A percentile compares a stretch with the other conserved stretches of the same genome.
phyloP scores from a whole-genome alignment of 2,797 vertebrate species.

The Carcharodon carcharias region DNA sequence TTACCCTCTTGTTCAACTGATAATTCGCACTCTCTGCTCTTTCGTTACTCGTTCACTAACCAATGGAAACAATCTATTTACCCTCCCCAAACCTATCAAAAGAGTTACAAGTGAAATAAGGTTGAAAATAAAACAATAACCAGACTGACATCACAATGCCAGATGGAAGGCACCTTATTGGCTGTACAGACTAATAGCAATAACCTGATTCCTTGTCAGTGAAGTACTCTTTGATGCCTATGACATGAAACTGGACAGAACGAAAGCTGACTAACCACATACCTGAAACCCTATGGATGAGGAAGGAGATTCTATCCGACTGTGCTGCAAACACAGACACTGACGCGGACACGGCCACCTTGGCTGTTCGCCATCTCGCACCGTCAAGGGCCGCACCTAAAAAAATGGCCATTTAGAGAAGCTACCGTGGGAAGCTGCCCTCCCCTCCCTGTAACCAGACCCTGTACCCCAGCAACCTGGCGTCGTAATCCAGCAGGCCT shows the following conservation, averaged over 20 bases:
- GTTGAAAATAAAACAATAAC: not conserved
- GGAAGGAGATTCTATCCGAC: not conserved
- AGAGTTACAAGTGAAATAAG: not conserved
- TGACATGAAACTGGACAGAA: not conserved
- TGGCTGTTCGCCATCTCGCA: not conserved
- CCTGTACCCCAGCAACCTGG: not conserved
- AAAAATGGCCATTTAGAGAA: not conserved
- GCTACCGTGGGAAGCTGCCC: not conserved
- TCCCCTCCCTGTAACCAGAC: not conserved
- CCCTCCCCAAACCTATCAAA: not conserved
- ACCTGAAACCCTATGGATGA: not conserved
- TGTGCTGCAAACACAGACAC: not conserved
- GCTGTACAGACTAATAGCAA: not conserved
- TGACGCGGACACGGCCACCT: not conserved
- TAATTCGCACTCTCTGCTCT: not conserved
- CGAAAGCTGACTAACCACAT: not conserved
- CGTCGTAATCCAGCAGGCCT: not conserved
- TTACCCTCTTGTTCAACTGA: not conserved
- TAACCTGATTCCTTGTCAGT: not conserved
- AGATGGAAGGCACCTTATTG: not conserved
- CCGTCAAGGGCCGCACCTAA: not conserved
- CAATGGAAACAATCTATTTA: not conserved
- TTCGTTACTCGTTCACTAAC: not conserved
- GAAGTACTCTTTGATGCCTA: not conserved
- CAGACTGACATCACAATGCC: not conserved